These are phyloP conservation scores for Squalus acanthias DNA, from an alignment of 2,797 vertebrate species.

Conservation along the genomic window DNA sequence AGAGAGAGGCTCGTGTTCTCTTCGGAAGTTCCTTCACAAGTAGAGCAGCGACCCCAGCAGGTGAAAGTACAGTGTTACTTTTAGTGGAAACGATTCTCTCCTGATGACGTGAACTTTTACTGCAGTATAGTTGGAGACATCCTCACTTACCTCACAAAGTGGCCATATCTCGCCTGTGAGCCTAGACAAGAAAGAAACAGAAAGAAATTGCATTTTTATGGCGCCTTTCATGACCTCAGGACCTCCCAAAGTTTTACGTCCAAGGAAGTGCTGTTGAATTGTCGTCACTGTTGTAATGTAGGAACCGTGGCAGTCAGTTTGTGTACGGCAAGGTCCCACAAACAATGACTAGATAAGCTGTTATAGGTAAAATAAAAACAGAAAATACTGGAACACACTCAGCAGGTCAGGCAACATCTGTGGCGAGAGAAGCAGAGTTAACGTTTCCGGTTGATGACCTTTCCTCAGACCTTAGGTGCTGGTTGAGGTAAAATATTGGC, in stretches of 20 bases:
- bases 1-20: not conserved
- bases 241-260: not conserved
- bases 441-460: not conserved
- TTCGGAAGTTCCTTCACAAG: not conserved
- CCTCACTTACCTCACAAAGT: not conserved
- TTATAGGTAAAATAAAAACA: not conserved
- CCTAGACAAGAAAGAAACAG: not conserved
- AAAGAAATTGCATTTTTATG: not conserved
- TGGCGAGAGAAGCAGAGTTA: no score
- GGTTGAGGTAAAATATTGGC: not conserved
- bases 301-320: not conserved
- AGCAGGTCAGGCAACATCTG: not conserved
- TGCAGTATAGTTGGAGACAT: not conserved
- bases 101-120: not conserved
- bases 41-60: constrained; percentile 22
- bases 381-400: not conserved
- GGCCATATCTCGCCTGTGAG: not conserved
- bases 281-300: not conserved
- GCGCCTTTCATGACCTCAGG: not conserved
- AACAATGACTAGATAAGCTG: no score
- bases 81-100: no score
- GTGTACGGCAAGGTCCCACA: not conserved
- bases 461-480: not conserved
- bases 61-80: not conserved
- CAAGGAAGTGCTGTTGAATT: not conserved